Evolutionary conservation across 2,888 invertebrate genomes (phyloP), one percentile per base, ranked within the genome.

Genomic region (Pandemis corylana): DNA sequence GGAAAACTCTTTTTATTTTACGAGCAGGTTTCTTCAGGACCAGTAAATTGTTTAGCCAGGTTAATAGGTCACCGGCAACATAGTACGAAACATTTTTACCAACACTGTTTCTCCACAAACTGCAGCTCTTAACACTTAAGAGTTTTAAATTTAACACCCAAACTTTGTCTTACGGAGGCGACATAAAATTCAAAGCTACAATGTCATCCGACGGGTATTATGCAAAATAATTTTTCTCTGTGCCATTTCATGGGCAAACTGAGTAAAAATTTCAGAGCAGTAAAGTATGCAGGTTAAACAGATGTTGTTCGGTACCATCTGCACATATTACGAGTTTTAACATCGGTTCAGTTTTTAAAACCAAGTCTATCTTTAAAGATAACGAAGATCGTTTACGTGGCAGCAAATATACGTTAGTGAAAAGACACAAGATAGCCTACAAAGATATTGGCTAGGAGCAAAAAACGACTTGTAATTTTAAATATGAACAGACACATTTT

Each of bases 191-290:
- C 71, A 70, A 65, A 69, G 76, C 75, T 73, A 80, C 79, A 80
- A 71, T 80, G 76, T 76, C 74, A 72, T 76, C 71, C 68, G 69
- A 61, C 67, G 70, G 67, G 62, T 68, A 73, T 68, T 78, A 77
- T 78, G 77, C 64, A 76, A 77, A 79, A 78, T 75, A 76, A 71
- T 78, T 79, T 79, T 72, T 71, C 72, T 64, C 49, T 66, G 65
- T 65, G 68, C 66, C 63, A 68, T 77, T 78, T 76, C 71, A 64
- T 71, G 63, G 63, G 53, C 72, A 72, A 77, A 75, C 72, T 72
- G 62, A 65, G 71, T 69, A 61, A 75, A 77, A 75, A 13, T 49
- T 65, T 71, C 36, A 56, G 53, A 59, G 51, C 51, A 49, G 7
- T 56, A 56, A 56, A 56, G 56, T 15, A 56, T 53, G 15, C 41